Evolutionary conservation across 37 sponge, comb jelly and placozoan genomes (phyloP).

Genomic region (Hormiphora californensis): DNA sequence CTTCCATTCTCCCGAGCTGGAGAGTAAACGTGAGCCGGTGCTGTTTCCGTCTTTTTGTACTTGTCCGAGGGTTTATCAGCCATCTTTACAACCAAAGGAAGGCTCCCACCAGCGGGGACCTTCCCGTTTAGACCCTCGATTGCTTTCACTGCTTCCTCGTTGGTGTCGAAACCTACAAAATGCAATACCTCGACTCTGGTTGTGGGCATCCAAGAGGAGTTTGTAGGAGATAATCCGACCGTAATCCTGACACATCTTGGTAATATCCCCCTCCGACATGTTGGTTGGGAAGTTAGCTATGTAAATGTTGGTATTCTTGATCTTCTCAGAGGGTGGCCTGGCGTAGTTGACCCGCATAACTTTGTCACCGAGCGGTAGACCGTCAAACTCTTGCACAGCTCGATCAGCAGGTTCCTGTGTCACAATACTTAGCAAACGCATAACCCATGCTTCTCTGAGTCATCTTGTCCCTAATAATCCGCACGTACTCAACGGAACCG

Average conservation of each 20-base stretch:
- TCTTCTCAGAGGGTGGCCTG: constrained; percentile 69
- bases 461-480: constrained; percentile 75
- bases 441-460: constrained; percentile 74
- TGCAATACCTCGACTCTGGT: constrained; percentile 70
- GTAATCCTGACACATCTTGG: constrained; percentile 68
- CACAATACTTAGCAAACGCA: constrained; percentile 76
- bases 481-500: constrained; percentile 72
- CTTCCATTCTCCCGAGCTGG: neutral
- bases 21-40: neutral
- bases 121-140: constrained; percentile 70
- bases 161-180: constrained; percentile 83
- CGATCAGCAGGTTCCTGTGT: constrained; percentile 61
- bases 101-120: constrained; percentile 58
- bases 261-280: constrained; percentile 64
- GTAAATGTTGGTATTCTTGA: constrained; percentile 90
- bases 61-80: constrained; percentile 52
- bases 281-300: constrained; percentile 73
- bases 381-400: constrained; percentile 74
- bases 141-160: constrained; percentile 75
- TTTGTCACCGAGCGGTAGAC: constrained; percentile 66
- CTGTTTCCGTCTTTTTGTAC: constrained; percentile 18
- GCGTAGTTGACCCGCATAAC: constrained; percentile 89
- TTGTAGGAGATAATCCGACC: constrained; percentile 82
- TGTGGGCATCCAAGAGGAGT: constrained; percentile 64
- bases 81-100: constrained; percentile 66